A percentile compares a stretch with the other conserved stretches of the same genome.
These are phyloP conservation scores for Meloidogyne chitwoodi DNA, from an alignment of 1,140 invertebrate genomes.

Conservation along the genomic window DNA sequence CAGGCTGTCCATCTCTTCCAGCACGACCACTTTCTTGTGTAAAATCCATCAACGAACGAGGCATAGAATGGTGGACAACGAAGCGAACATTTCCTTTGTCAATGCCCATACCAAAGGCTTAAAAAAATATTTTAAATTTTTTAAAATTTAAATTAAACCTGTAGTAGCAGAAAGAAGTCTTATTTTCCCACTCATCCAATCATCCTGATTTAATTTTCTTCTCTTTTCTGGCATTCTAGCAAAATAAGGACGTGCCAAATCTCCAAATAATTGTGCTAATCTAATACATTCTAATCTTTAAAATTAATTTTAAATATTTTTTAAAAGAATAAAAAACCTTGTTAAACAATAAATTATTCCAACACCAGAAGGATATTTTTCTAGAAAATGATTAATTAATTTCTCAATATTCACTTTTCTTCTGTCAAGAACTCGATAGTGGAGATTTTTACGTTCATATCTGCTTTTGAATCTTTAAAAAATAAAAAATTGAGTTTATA, in stretches of 20 bases:
- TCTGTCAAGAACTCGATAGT: conserved; percentile 76
- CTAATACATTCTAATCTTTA: conserved; percentile 64
- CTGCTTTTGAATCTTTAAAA: conserved; percentile 65
- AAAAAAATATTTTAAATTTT: not conserved
- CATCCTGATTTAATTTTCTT: conserved; percentile 66
- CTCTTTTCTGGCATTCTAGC: conserved; percentile 65
- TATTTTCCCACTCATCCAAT: conserved; percentile 65
- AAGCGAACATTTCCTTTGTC: conserved; percentile 61
- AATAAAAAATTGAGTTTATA: conserved; percentile 22
- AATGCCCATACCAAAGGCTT: conserved; percentile 65
- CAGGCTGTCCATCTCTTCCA: conserved; percentile 76
- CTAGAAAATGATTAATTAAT: conserved; percentile 71
- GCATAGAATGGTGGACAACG: conserved; percentile 63
- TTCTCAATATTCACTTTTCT: conserved; percentile 62
- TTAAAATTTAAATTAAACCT: not conserved
- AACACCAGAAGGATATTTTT: conserved; percentile 67
- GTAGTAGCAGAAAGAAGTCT: conserved; percentile 46
- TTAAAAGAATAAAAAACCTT: conserved; percentile 63
- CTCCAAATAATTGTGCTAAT: conserved; percentile 65
- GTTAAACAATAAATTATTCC: conserved; percentile 95
- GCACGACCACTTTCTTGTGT: conserved; percentile 81
- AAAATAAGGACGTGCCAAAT: conserved; percentile 67
- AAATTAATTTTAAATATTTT: not conserved
- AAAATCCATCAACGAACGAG: conserved; percentile 80
- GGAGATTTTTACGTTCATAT: conserved; percentile 88